Base-by-base conservation (phyloP, 2,888 invertebrate species). In the Slavum lentiscoides region DNA sequence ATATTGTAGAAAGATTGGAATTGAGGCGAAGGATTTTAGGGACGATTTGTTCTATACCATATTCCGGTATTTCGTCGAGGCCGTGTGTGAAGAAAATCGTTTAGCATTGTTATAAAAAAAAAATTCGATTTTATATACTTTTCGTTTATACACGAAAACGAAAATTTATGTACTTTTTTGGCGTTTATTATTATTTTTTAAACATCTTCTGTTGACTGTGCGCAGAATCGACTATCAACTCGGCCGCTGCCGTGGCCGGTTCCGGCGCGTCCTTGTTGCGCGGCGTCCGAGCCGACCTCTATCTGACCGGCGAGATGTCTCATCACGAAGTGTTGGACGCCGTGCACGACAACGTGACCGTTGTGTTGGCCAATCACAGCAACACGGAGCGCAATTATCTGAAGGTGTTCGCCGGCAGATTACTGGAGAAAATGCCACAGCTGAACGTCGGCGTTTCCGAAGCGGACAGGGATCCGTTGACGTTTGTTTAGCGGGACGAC, bases 251-350 rank as follows among this genome's bases (percentile, higher is more conserved):
- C 2, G 97, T 97, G 86, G 96, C 96, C 49, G 98, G 98, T 0
- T 94, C 97, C 0, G 97, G 97, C 0, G 88, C 89, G 9, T 92
- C 94, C 0, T 90, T 97, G 2, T 87, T 98, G 30, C 90, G 90
- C 83, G 91, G 90, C 19, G 88, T 91, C 0, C 82, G 86, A 23
- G 94, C 93, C 4, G 95, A 96, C 87, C 88, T 98, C 19, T 94
- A 93, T 85, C 86, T 98, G 58, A 97, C 97, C 21, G 90, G 90
- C 23, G 98, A 98, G 89, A 97, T 98, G 96, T 90, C 94, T 1
- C 98, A 98, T 87, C 98, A 98, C 85, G 96, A 97, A 84, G 87
- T 97, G 1, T 89, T 98, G 58, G 95, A 97, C 85, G 95, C 94
- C 0, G 89, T 91, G 39, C 94, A 95, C 84, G 90, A 89, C 77